A percentile compares a stretch with the other conserved stretches of the same genome.
Evolutionary conservation across 2,113 vertebrate species (phyloP).

Genomic region (Pungitius pungitius): DNA sequence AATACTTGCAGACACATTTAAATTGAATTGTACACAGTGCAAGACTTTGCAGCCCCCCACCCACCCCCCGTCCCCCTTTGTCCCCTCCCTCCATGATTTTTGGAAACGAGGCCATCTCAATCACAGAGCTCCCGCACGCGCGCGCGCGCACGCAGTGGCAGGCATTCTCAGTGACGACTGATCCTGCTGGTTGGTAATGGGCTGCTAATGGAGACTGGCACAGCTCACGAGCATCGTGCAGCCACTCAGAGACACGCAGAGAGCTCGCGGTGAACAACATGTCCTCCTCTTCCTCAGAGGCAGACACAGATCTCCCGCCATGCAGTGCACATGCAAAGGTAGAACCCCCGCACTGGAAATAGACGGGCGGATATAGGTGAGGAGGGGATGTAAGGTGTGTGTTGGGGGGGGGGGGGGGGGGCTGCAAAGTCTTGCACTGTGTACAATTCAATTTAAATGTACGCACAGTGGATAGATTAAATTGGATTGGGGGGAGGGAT

Average conservation of each 20-base stretch:
- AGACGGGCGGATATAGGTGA: conserved; percentile 9
- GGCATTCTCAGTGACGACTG: conserved; percentile 71
- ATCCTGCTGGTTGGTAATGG: conserved; percentile 80
- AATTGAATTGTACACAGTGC: conserved; percentile 64
- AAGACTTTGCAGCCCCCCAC: conserved; percentile 39
- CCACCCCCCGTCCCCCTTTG: no score
- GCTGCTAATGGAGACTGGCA: conserved; percentile 81
- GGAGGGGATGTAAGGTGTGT: conserved; percentile 4
- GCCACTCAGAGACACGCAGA: conserved; percentile 43
- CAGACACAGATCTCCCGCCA: conserved; percentile 27
- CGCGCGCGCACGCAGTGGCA: conserved; percentile 63
- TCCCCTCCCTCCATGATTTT: conserved; percentile 4
- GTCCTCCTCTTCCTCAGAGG: conserved; percentile 44
- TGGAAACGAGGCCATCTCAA: conserved; percentile 67
- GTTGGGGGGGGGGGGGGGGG: not conserved
- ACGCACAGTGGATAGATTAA: conserved; percentile 71
- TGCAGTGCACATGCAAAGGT: conserved; percentile 30
- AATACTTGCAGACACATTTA: conserved; percentile 68
- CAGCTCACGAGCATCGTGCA: conserved; percentile 69
- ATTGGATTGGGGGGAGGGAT: conserved; percentile 49
- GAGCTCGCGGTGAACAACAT: conserved; percentile 53
- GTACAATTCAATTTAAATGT: conserved; percentile 68
- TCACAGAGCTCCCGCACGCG: conserved; percentile 14
- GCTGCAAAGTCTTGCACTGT: conserved; percentile 41
- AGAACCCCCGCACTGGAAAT: conserved; percentile 9